Conservation (phyloP, 2,888 invertebrate species). For the Crocallis elinguaria region DNA sequence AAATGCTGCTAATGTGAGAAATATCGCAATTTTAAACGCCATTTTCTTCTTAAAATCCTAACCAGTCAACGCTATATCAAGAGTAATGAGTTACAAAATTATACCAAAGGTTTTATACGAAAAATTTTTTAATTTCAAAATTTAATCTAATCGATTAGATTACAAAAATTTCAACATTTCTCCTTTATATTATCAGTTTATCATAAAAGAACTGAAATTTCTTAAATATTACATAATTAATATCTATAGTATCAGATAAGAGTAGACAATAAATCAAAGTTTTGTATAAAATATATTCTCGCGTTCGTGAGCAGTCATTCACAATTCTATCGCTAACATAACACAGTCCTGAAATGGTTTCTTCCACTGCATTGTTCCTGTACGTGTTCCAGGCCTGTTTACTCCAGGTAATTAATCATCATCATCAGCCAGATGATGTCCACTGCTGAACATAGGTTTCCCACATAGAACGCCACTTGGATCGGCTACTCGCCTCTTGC, state of each 20-base stretch:
- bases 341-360: neutral
- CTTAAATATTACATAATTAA: neutral
- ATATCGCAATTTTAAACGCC: neutral
- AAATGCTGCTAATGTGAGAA: neutral
- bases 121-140: neutral
- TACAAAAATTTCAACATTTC: too few relatives aligned
- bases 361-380: constrained; percentile 34
- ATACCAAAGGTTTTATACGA: constrained; percentile 1
- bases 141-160: neutral
- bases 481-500: too few relatives aligned
- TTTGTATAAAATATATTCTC: neutral
- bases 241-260: neutral
- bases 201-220: neutral
- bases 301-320: too few relatives aligned
- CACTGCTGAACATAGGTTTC: too few relatives aligned
- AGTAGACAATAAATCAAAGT: neutral
- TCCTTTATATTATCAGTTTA: too few relatives aligned
- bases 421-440: too few relatives aligned
- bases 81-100: neutral
- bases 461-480: too few relatives aligned
- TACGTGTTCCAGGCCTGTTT: constrained; percentile 40
- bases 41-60: neutral
- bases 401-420: constrained; percentile 18
- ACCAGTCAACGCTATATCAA: neutral
- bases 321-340: too few relatives aligned